A percentile compares a stretch with the other conserved stretches of the same genome.
phyloP scores from a whole-genome alignment of 1,140 invertebrate species.

The Listronotus bonariensis region DNA sequence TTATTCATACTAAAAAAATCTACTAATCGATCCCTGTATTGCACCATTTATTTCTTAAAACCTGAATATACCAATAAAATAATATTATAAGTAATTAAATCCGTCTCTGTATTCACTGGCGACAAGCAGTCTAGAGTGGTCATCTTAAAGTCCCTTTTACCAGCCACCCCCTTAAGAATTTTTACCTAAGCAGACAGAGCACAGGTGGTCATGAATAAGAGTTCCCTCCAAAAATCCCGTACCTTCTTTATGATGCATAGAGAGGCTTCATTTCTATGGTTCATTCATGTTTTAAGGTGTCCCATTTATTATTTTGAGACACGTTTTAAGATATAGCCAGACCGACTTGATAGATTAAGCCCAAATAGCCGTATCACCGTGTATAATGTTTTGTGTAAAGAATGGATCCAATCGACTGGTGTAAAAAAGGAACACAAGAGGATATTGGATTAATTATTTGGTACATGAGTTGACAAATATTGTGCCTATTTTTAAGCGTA shows the following conservation, averaged over 20 bases:
- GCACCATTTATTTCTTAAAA: too few species aligned
- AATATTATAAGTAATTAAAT: not conserved
- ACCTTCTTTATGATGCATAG: conserved; percentile 20
- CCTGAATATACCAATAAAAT: too few species aligned
- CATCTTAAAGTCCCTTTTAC: conserved; percentile 10
- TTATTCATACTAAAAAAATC: too few species aligned
- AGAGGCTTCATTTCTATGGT: conserved; percentile 12
- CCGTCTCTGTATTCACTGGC: conserved; percentile 8
- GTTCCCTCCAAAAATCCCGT: conserved; percentile 14
- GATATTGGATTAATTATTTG: conserved; percentile 12
- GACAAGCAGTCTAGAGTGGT: conserved; percentile 29
- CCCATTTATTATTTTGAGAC: conserved; percentile 27
- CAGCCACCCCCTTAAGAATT: conserved; percentile 13
- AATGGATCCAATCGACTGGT: conserved; percentile 11
- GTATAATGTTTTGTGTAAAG: conserved; percentile 12
- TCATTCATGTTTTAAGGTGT: conserved; percentile 31
- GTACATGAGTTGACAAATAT: conserved; percentile 16
- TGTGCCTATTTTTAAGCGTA: conserved; percentile 1
- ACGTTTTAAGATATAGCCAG: conserved; percentile 22
- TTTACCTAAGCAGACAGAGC: conserved; percentile 15
- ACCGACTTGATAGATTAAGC: conserved; percentile 23
- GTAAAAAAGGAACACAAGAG: conserved; percentile 5
- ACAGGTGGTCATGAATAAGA: conserved; percentile 23
- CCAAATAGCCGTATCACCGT: conserved; percentile 12
- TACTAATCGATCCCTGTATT: too few species aligned